Base-by-base conservation (phyloP, 1,140 invertebrate genomes). In the Colletes gigas region DNA sequence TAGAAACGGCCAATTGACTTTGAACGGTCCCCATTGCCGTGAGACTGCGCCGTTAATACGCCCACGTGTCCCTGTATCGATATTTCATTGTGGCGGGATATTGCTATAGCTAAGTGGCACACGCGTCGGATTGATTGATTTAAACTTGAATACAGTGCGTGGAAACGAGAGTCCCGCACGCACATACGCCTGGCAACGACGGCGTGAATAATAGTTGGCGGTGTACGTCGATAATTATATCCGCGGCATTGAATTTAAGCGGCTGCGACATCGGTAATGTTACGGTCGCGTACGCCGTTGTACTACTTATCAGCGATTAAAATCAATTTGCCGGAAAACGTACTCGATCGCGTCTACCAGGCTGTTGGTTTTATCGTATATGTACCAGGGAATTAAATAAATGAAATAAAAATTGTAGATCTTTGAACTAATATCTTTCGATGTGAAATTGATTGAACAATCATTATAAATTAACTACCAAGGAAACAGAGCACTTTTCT, bases 161-260 rank as follows among this genome's bases (percentile, higher is more conserved):
- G 30, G 65, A 77, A 77, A 68, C 15, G 69, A 65, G 75, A 66
- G 69, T 78, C 57, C 30, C 50, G 71, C 81, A 75, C 57, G 50
- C 15, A 57, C 77, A 59, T n/a, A 17, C 60, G 47, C 72, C 76
- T 59, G 63, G 54, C 50, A 83, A 79, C 54, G 70, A 54, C 14
- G 62, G 19, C 60, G 70, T 17, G 55, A 59, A 75, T 80, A 82
- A 85, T 78, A 71, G 83, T 75, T 75, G 54, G 47, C 76, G 17
- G 50, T 15, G 3, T 17, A 6, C 30, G 14, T 9, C 50, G 50
- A 75, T 67, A 75, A 75, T 67, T 67, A 41, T 71, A 44, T 17
- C 9, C 21, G 21, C 14, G 12, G 67, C 52, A 9, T 70, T n/a
- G 68, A 60, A 47, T 60, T 21, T 39, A 62, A 72, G 41, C 15